Percentiles rank a stretch among this genome's conserved stretches.
Evolutionary conservation across 2,888 invertebrate genomes (phyloP).

Genomic region (Oasisia sp.): DNA sequence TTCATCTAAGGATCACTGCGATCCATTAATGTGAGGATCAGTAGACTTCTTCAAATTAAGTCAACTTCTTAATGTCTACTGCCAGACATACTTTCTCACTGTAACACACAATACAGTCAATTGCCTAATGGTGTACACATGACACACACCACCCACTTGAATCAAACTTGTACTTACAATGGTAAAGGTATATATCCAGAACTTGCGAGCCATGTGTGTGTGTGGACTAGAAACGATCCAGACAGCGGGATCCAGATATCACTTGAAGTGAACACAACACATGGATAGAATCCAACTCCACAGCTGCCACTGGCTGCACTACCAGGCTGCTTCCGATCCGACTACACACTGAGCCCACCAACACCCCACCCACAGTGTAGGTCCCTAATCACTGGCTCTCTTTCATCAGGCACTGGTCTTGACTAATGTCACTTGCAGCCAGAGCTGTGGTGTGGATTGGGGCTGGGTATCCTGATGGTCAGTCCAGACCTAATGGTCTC

Average conservation of each 20-base stretch:
- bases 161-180: not conserved
- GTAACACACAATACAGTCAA: not conserved
- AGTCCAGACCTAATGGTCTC: not conserved
- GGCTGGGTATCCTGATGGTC: not conserved
- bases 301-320: not conserved
- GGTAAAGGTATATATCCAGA: not conserved
- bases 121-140: not conserved
- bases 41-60: not conserved
- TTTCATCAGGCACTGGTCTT: not conserved
- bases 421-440: not conserved
- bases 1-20: not conserved
- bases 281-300: not conserved
- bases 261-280: not conserved
- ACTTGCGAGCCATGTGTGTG: conserved; percentile 6
- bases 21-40: not conserved
- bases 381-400: not conserved
- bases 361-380: not conserved
- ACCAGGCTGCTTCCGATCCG: not conserved
- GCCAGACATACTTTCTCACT: not conserved
- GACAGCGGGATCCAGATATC: not conserved
- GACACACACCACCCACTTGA: not conserved
- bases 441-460: not conserved
- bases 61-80: not conserved
- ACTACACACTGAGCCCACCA: not conserved
- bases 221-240: not conserved